These are phyloP conservation scores for Cecidostiba fungosa DNA, from an alignment of 2,888 invertebrate species.

Conservation along the genomic window DNA sequence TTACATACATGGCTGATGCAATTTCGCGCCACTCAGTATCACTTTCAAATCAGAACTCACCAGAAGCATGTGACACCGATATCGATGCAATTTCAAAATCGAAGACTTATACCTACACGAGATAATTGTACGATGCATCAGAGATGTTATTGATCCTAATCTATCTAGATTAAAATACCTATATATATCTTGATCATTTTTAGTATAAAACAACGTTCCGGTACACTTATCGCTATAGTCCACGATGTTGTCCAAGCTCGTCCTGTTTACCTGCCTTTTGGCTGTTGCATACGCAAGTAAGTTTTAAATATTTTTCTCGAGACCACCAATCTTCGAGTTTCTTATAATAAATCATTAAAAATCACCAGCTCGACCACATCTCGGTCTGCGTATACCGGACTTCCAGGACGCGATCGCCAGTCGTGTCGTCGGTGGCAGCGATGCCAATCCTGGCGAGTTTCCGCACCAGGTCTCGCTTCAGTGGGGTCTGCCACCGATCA, in stretches of 20 bases:
- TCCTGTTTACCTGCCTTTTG: conserved; percentile 34
- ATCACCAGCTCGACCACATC: conserved; percentile 68
- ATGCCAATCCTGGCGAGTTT: conserved; percentile 78
- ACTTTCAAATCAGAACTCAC: neutral
- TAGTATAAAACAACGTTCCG: neutral
- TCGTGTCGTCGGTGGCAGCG: conserved; percentile 70
- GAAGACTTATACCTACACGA: neutral
- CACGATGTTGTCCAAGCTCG: conserved; percentile 37
- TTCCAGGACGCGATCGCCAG: conserved; percentile 7
- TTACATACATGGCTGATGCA: neutral
- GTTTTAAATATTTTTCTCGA: neutral
- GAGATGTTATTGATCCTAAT: neutral
- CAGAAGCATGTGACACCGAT: neutral
- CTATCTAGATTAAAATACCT: neutral
- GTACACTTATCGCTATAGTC: neutral
- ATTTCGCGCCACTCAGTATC: neutral
- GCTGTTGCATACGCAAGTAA: conserved; percentile 33
- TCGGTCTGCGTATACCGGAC: conserved; percentile 50
- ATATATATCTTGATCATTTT: neutral
- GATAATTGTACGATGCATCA: neutral
- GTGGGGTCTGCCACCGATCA: conserved; percentile 70
- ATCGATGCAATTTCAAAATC: neutral
- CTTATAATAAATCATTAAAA: neutral
- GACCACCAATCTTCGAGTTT: neutral
- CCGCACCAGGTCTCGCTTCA: conserved; percentile 81